These are phyloP conservation scores for Psilopsiagon aymara DNA, from an alignment of 2,113 vertebrate species.

Conservation along the genomic window DNA sequence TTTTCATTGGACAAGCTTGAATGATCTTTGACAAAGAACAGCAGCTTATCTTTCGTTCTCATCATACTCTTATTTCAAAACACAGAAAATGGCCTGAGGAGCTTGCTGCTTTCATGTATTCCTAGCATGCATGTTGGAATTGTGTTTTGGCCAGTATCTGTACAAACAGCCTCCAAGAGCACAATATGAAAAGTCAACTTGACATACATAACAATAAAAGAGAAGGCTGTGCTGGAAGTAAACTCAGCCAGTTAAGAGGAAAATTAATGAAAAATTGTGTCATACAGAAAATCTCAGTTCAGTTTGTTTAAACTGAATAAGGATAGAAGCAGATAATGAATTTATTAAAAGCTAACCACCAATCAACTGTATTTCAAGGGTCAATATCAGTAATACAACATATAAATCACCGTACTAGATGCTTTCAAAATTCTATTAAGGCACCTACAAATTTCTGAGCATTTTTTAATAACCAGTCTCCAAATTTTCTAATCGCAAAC, in stretches of 20 bases:
- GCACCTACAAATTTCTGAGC: not conserved
- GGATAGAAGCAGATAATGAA: not conserved
- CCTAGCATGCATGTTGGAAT: not conserved
- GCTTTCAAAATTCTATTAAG: not conserved
- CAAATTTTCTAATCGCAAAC: not conserved
- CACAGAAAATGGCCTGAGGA: not conserved
- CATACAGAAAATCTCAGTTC: not conserved
- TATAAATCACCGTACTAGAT: not conserved
- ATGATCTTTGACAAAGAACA: not conserved
- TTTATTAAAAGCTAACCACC: not conserved
- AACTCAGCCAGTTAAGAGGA: not conserved
- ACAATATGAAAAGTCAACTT: not conserved
- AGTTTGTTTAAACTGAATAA: not conserved
- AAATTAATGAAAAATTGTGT: not conserved
- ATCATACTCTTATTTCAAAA: not conserved
- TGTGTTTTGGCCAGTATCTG: not conserved
- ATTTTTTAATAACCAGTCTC: not conserved
- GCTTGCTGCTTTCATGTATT: not conserved
- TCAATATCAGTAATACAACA: not conserved
- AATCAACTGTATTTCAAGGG: not conserved
- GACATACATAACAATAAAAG: not conserved
- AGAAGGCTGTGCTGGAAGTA: not conserved
- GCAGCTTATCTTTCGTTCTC: not conserved
- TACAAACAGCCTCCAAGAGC: not conserved
- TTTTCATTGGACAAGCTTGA: not conserved